A percentile compares a stretch with the other conserved stretches of the same genome.
These are phyloP conservation scores for Spialia ferax DNA, from an alignment of 2,888 invertebrate species.

Conservation along the genomic window DNA sequence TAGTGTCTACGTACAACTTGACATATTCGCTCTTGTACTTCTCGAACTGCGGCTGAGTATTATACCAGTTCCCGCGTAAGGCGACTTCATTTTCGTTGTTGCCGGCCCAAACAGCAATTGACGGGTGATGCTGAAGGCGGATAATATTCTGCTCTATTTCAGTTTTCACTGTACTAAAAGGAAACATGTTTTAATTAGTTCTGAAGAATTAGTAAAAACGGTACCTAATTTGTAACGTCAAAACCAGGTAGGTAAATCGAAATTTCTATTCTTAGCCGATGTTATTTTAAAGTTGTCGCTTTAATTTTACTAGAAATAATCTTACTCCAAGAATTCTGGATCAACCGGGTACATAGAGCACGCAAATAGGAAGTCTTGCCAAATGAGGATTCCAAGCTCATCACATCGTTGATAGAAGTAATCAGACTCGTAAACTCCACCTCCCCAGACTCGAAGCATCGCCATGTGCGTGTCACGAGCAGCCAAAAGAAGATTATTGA, in stretches of 20 bases:
- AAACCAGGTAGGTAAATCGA: too few species aligned
- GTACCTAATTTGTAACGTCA: too few species aligned
- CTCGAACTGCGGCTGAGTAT: conserved; percentile 77
- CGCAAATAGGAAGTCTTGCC: conserved; percentile 99
- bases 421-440: conserved; percentile 97
- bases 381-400: conserved; percentile 95
- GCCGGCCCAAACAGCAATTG: conserved; percentile 96
- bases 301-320: not conserved
- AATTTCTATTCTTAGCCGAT: too few species aligned
- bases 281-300: not conserved
- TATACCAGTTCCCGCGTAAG: conserved; percentile 93
- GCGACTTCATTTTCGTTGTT: conserved; percentile 99
- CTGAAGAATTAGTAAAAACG: not conserved
- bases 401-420: conserved; percentile 96
- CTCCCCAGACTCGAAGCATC: conserved; percentile 99
- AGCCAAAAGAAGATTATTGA: conserved; percentile 89
- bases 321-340: conserved; percentile 89
- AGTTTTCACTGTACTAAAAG: conserved; percentile 86
- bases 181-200: not conserved
- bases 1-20: conserved; percentile 92
- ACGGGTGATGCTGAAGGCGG: conserved; percentile 94
- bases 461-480: conserved; percentile 94
- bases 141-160: conserved; percentile 95
- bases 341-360: conserved; percentile 97
- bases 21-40: conserved; percentile 92